Evolutionary conservation across 2,888 invertebrate species (phyloP).

Genomic region (Nomada hirtipes): DNA sequence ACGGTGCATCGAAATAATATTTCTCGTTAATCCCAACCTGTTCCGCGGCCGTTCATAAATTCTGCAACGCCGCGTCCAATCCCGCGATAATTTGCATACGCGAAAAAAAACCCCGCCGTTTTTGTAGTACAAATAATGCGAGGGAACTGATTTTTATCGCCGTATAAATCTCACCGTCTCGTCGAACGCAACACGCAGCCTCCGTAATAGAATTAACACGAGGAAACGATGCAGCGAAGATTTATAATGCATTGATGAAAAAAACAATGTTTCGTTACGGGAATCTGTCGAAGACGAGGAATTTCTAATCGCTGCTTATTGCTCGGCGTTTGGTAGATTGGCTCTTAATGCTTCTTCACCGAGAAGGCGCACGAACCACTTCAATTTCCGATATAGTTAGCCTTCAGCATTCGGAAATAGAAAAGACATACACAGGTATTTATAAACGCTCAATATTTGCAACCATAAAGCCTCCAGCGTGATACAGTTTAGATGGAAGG

Average conservation of each 20-base stretch:
- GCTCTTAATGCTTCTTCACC: conserved; percentile 37
- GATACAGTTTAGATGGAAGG: conserved; percentile 13
- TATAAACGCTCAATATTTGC: conserved; percentile 49
- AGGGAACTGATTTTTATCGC: conserved; percentile 37
- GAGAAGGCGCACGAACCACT: conserved; percentile 41
- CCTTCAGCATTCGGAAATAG: conserved; percentile 58
- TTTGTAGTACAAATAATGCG: conserved; percentile 30
- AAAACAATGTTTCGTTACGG: conserved; percentile 26
- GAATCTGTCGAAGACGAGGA: not conserved
- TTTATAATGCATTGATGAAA: conserved; percentile 18
- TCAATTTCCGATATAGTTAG: conserved; percentile 48
- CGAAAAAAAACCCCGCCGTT: not conserved
- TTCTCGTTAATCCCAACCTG: conserved; percentile 45
- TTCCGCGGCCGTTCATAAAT: conserved; percentile 43
- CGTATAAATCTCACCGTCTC: conserved; percentile 29
- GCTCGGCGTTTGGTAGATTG: conserved; percentile 40
- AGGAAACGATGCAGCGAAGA: conserved; percentile 21
- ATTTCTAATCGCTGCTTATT: conserved; percentile 26
- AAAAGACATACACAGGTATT: conserved; percentile 52
- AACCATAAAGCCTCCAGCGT: conserved; percentile 30
- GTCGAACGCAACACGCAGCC: conserved; percentile 1
- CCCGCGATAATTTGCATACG: conserved; percentile 39
- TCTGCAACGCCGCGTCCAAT: conserved; percentile 20
- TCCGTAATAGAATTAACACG: not conserved
- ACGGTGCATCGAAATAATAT: conserved; percentile 47